phyloP scores from a whole-genome alignment of 23 tunicate species.

The Trididemnum nubilum region DNA sequence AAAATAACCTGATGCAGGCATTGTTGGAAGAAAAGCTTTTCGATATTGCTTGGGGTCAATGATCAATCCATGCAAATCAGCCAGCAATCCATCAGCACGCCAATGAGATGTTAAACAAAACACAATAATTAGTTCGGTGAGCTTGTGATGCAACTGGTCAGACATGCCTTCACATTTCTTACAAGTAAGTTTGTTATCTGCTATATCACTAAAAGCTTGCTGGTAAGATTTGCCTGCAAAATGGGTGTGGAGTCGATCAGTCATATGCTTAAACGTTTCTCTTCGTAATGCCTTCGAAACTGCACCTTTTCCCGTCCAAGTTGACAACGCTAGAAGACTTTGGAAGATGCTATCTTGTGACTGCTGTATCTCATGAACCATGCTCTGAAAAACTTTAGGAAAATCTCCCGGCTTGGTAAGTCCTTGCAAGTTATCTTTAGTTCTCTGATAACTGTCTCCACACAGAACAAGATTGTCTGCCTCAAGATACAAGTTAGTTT shows the following conservation, averaged over 20 bases:
- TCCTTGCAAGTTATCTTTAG: neutral
- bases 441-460: slow-evolving; percentile 31
- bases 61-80: slow-evolving; percentile 5
- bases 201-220: neutral
- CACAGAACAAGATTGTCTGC: slow-evolving; percentile 19
- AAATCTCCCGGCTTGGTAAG: slow-evolving; percentile 1
- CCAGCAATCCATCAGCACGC: neutral
- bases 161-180: neutral
- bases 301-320: too few relatives aligned
- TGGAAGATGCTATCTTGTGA: slow-evolving; percentile 36
- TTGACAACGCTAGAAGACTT: slow-evolving; percentile 41
- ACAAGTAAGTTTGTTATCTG: neutral
- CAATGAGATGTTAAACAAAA: slow-evolving; percentile 14
- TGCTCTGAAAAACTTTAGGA: neutral
- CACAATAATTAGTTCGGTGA: slow-evolving; percentile 15
- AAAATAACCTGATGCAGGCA: slow-evolving; percentile 52
- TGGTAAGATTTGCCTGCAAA: neutral
- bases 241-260: neutral
- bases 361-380: slow-evolving; percentile 37
- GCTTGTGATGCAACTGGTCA: slow-evolving; percentile 5
- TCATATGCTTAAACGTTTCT: too few relatives aligned
- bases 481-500: slow-evolving; percentile 7
- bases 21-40: slow-evolving; percentile 36
- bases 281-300: too few relatives aligned
- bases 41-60: neutral